These are phyloP conservation scores for Microtus montanus DNA, from an alignment of 2,113 vertebrate species.

Conservation along the genomic window DNA sequence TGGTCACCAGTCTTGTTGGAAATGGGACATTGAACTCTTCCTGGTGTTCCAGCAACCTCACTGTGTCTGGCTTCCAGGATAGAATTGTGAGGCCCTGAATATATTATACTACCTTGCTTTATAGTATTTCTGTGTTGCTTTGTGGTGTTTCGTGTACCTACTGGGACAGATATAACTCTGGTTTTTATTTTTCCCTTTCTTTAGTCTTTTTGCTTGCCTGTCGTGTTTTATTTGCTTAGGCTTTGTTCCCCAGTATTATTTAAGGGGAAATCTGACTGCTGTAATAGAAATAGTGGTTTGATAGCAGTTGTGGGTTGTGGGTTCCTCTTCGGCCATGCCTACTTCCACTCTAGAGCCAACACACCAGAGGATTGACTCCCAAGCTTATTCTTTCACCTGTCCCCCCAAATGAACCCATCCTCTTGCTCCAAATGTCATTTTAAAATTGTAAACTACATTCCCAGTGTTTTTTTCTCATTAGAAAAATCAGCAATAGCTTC, in stretches of 20 bases:
- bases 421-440: conserved; percentile 10
- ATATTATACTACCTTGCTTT: not conserved
- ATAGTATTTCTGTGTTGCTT: not conserved
- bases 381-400: not conserved
- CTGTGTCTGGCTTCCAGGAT: too few relatives aligned
- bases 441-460: conserved; percentile 47
- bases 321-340: not conserved
- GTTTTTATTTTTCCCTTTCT: not conserved
- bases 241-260: not conserved
- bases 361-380: not conserved
- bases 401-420: not conserved
- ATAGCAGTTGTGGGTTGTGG: not conserved
- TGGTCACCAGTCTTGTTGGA: not conserved
- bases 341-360: not conserved
- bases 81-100: not conserved
- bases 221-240: not conserved
- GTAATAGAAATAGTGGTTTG: not conserved
- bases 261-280: not conserved
- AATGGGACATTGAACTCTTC: not conserved
- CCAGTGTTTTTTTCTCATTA: conserved; percentile 47
- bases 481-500: conserved; percentile 63
- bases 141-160: not conserved
- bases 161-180: not conserved
- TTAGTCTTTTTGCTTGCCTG: not conserved
- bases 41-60: not conserved